Percentiles rank a stretch among this genome's conserved stretches.
phyloP scores from a whole-genome alignment of 2,113 vertebrate genomes.

The Leptobrachium ailaonicum region DNA sequence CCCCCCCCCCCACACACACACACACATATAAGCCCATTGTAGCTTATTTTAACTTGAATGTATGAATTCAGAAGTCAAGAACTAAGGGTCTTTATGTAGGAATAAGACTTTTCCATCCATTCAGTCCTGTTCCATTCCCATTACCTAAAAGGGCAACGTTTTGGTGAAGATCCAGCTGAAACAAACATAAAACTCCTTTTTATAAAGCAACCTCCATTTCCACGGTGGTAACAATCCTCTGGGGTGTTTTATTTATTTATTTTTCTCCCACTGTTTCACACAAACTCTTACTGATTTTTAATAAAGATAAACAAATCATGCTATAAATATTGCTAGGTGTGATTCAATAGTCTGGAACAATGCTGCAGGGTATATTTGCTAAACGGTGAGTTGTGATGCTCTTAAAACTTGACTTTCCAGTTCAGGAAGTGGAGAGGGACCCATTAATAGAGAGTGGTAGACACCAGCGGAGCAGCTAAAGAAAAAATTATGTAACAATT shows the following conservation, averaged over 20 bases:
- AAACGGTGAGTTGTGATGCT: too few species aligned
- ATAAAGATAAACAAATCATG: not conserved
- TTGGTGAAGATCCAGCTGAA: conserved; percentile 5
- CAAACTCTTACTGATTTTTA: not conserved
- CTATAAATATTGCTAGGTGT: not conserved
- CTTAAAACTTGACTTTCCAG: too few species aligned
- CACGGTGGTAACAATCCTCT: not conserved
- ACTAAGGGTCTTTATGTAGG: conserved; percentile 7
- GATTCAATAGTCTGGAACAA: too few species aligned
- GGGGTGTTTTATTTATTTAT: not conserved
- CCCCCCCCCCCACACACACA: too few species aligned
- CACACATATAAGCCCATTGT: too few species aligned
- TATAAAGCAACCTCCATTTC: not conserved
- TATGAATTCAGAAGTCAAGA: conserved; percentile 5
- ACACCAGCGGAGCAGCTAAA: too few species aligned
- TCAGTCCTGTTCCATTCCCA: not conserved
- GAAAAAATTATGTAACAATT: too few species aligned
- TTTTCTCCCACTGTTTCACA: not conserved
- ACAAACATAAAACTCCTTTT: not conserved
- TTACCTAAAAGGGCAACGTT: conserved; percentile 9
- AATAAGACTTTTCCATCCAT: conserved; percentile 5
- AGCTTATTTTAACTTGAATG: not conserved
- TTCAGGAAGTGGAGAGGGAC: too few species aligned
- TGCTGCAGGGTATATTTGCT: too few species aligned
- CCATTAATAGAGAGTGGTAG: too few species aligned